phyloP scores from a whole-genome alignment of 2,888 invertebrate genomes.

The Ormia ochracea region DNA sequence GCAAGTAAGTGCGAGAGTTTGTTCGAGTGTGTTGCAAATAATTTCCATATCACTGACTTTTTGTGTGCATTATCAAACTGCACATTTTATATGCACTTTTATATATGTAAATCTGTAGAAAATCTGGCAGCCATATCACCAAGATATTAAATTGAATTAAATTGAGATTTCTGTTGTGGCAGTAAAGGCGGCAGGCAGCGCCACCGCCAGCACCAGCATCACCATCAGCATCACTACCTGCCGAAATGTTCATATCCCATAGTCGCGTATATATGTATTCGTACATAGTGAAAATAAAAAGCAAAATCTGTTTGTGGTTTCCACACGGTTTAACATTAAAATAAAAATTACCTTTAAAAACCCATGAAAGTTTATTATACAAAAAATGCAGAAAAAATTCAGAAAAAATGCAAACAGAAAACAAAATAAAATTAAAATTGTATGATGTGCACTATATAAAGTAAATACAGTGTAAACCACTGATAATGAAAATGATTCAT shows the following conservation, averaged over 20 bases:
- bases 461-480: conserved; percentile 76
- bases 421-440: conserved; percentile 19
- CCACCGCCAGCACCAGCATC: conserved; percentile 12
- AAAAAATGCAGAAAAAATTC: not conserved
- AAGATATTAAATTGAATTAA: conserved; percentile 42
- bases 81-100: not conserved
- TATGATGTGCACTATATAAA: conserved; percentile 65
- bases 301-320: conserved; percentile 49
- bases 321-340: conserved; percentile 62
- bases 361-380: conserved; percentile 74
- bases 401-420: not conserved
- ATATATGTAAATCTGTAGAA: not conserved
- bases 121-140: conserved; percentile 18
- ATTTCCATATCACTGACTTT: conserved; percentile 76
- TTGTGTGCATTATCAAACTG: conserved; percentile 69
- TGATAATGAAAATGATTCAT: conserved; percentile 70
- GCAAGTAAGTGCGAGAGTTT: not conserved
- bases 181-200: too few species aligned
- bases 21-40: conserved; percentile 70
- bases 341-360: conserved; percentile 66
- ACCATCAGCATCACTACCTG: conserved; percentile 1
- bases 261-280: conserved; percentile 4
- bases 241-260: conserved; percentile 31
- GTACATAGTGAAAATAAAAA: not conserved
- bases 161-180: conserved; percentile 51